A percentile compares a stretch with the other conserved stretches of the same genome.
phyloP scores from a whole-genome alignment of 1,140 invertebrate genomes.

The Zaprionus ghesquierei region DNA sequence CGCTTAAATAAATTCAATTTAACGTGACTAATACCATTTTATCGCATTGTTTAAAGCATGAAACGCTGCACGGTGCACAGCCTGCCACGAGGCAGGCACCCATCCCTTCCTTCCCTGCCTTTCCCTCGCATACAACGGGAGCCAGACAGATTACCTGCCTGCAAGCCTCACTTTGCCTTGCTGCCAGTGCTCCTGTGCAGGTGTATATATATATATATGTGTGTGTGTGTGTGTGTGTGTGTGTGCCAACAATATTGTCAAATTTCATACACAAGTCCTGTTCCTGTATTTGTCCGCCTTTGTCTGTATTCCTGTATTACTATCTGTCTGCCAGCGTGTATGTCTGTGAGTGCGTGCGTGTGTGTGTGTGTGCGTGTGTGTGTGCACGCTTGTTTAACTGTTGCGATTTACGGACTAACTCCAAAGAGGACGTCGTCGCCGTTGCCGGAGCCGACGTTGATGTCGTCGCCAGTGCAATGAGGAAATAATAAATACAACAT shows the following conservation, averaged over 20 bases:
- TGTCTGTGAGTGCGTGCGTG: slow-evolving; percentile 43
- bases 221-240: slow-evolving; percentile 52
- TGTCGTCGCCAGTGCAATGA: slow-evolving; percentile 68
- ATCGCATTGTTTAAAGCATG: slow-evolving; percentile 81
- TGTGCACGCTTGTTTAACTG: slow-evolving; percentile 52
- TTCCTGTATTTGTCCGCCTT: slow-evolving; percentile 33
- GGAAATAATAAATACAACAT: slow-evolving; percentile 82
- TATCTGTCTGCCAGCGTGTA: slow-evolving; percentile 33
- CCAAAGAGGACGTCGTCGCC: slow-evolving; percentile 20
- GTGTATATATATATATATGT: slow-evolving; percentile 44
- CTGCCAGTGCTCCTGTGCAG: slow-evolving; percentile 22
- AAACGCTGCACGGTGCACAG: slow-evolving; percentile 56
- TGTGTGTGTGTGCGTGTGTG: slow-evolving; percentile 5
- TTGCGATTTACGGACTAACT: slow-evolving; percentile 76
- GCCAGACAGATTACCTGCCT: slow-evolving; percentile 28
- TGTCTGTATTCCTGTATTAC: slow-evolving; percentile 25
- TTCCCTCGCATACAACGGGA: background rate
- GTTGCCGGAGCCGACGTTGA: slow-evolving; percentile 12
- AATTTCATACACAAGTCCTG: slow-evolving; percentile 61
- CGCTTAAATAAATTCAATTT: slow-evolving; percentile 81
- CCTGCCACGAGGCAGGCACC: slow-evolving; percentile 6
- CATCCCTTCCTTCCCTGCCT: background rate
- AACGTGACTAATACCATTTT: slow-evolving; percentile 81
- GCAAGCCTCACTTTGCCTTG: slow-evolving; percentile 20
- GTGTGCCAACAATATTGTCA: slow-evolving; percentile 71